These are phyloP conservation scores for Pimephales promelas DNA, from an alignment of 2,113 vertebrate genomes.

Conservation along the genomic window DNA sequence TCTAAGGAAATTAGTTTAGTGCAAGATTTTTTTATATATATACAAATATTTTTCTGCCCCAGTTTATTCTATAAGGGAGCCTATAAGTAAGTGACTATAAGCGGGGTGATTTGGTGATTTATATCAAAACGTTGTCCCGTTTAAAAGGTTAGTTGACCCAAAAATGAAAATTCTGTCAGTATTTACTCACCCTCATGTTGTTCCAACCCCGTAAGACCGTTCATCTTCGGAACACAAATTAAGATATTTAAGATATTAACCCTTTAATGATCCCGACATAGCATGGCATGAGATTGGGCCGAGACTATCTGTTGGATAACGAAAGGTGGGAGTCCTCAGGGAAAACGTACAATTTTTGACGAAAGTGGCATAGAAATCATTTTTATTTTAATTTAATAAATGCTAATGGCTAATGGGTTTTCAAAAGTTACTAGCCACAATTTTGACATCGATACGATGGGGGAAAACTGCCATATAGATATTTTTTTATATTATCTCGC, in stretches of 20 bases:
- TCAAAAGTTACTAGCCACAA: too few relatives aligned
- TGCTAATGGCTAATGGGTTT: too few relatives aligned
- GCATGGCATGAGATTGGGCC: neutral
- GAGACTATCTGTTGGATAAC: neutral
- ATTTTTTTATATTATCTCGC: too few relatives aligned
- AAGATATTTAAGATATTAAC: too few relatives aligned
- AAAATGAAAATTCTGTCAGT: too few relatives aligned
- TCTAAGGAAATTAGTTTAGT: neutral
- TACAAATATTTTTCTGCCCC: neutral
- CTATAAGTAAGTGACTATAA: neutral
- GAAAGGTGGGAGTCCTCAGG: neutral
- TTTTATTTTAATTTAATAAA: neutral
- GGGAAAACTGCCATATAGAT: too few relatives aligned
- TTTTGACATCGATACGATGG: too few relatives aligned
- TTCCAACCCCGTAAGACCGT: too few relatives aligned
- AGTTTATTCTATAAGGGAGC: neutral
- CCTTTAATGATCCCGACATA: neutral
- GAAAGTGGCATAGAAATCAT: neutral
- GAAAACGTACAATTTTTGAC: too few relatives aligned
- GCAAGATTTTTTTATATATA: neutral
- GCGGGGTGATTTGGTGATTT: constrained; percentile 4
- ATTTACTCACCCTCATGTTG: too few relatives aligned
- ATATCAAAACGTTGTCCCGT: neutral
- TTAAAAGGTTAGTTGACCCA: too few relatives aligned
- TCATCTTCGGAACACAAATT: too few relatives aligned